phyloP scores from a whole-genome alignment of 2,888 invertebrate genomes.

The Chromoteleia sp. region DNA sequence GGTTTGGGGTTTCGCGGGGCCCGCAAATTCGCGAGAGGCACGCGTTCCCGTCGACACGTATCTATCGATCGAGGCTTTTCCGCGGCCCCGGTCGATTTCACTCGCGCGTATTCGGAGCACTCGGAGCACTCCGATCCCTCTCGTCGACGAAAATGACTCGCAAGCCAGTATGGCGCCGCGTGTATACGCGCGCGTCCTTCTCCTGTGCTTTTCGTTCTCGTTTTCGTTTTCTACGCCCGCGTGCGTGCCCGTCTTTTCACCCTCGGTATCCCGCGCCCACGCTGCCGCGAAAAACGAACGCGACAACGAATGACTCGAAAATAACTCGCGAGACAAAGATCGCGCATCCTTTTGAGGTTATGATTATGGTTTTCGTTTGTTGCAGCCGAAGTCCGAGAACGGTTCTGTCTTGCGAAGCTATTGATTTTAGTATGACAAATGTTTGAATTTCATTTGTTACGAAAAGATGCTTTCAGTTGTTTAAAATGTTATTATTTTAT shows the following conservation, averaged over 20 bases:
- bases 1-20: background rate
- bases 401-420: slow-evolving; percentile 24
- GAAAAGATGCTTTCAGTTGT: no score
- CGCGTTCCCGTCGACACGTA: slow-evolving; percentile 19
- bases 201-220: slow-evolving; percentile 13
- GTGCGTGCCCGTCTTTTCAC: slow-evolving; percentile 62
- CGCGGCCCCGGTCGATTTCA: slow-evolving; percentile 56
- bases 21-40: slow-evolving; percentile 18
- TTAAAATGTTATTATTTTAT: no score
- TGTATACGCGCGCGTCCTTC: slow-evolving; percentile 38
- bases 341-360: slow-evolving; percentile 58
- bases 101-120: slow-evolving; percentile 58
- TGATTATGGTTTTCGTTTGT: slow-evolving; percentile 49
- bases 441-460: background rate
- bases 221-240: slow-evolving; percentile 35
- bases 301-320: slow-evolving; percentile 44
- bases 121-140: slow-evolving; percentile 44
- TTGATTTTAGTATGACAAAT: slow-evolving; percentile 24
- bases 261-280: slow-evolving; percentile 62
- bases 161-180: slow-evolving; percentile 68
- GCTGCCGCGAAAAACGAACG: slow-evolving; percentile 22
- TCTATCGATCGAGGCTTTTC: slow-evolving; percentile 48
- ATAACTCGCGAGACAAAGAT: slow-evolving; percentile 55
- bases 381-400: slow-evolving; percentile 20
- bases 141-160: slow-evolving; percentile 60